Base-by-base conservation (phyloP, 23 tunicate genomes). In the Ascidia mentula region DNA sequence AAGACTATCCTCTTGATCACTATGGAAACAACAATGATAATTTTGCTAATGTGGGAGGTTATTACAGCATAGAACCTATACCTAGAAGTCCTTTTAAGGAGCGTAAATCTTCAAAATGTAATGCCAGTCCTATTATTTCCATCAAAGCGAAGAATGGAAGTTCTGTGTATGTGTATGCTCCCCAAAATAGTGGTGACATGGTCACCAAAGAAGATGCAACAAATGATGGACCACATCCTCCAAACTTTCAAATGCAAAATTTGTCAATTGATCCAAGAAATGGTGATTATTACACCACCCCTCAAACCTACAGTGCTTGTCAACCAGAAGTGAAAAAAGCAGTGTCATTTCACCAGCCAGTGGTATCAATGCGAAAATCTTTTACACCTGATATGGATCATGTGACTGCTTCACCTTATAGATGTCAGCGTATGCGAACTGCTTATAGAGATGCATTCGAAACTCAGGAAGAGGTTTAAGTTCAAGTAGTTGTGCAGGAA, bases 131-230 rank as follows among this genome's bases (percentile, higher is more conserved):
- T 5, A 20, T 31, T 17, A 37, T 81, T 22, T 71, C 71, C 36
- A 76, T 87, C 26, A 38, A 81, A 17, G 82, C 86, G 5, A 75
- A 80, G 36, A 45, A 81, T 72, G 78, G 86, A 3, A 87, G 91
- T 69, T 86, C 91, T 0, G 91, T 87, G 35, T 81, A 87, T 70
- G 79, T 87, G 3, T 81, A 87, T 46, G 86, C 91, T 6, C 82
- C 82, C 9, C 40, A 40, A 69, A 69, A 34, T 9, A 40, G 61
- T 1, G 69, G n/a, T 9, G 40, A 75, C 61, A 38, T 40, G n/a
- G 32, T 28, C 8, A 70, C 22, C 28, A 53, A 9, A 53, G 22
- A 26, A 7, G 20, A 2, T 7, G 35, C 75, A 72, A 3, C 65
- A 20, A 9, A 12, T 30, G 9, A 31, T 72, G 31, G 31, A 4